These are phyloP conservation scores for Laterallus jamaicensis DNA, from an alignment of 2,113 vertebrate species.

Conservation along the genomic window DNA sequence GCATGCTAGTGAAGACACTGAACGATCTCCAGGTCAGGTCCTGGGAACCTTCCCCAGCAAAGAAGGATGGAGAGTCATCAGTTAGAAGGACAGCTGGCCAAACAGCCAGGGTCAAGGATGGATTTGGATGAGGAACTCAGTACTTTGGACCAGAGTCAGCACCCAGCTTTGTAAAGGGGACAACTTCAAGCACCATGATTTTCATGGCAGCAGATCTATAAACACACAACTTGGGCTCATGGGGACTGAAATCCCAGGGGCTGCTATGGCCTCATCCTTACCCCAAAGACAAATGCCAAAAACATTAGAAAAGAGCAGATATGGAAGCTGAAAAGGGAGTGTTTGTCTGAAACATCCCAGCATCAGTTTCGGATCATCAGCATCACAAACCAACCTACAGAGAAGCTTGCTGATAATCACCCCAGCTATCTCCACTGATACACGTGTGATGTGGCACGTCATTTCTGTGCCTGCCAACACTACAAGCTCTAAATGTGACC, in stretches of 20 bases:
- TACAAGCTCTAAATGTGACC: not conserved
- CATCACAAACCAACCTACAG: not conserved
- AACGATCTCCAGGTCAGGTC: not conserved
- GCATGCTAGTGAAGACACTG: not conserved
- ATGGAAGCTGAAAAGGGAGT: not conserved
- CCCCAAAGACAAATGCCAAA: slow-evolving; percentile 12
- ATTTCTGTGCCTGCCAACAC: not conserved
- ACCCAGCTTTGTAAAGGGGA: not conserved
- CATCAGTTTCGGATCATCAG: not conserved
- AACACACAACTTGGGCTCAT: not conserved
- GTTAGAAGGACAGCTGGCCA: not conserved
- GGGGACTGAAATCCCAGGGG: not conserved
- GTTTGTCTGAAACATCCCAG: not conserved
- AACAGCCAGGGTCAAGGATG: not conserved
- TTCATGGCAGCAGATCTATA: not conserved
- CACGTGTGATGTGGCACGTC: not conserved
- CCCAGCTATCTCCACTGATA: not conserved
- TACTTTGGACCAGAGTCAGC: not conserved
- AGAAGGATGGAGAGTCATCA: not conserved
- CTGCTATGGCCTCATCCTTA: not conserved
- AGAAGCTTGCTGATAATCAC: not conserved
- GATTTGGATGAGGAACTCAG: not conserved
- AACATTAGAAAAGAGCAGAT: not conserved
- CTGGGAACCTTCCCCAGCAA: not conserved
- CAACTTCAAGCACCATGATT: not conserved